phyloP scores from a whole-genome alignment of 2,797 vertebrate species.

The Hipposideros larvatus region DNA sequence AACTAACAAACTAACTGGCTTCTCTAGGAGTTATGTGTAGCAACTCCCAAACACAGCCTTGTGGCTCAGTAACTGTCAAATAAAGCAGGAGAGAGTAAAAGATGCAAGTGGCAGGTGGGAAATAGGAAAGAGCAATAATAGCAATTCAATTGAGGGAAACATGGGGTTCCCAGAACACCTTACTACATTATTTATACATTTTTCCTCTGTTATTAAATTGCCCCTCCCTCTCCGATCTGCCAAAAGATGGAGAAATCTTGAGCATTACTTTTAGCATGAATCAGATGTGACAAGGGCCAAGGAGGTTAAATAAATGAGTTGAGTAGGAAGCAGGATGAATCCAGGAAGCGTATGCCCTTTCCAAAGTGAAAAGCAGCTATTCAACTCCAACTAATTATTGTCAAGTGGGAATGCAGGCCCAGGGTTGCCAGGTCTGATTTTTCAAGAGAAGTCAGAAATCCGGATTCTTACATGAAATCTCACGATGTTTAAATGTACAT shows the following conservation, averaged over 20 bases:
- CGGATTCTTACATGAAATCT: not conserved
- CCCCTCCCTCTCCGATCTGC: not conserved
- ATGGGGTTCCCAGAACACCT: not conserved
- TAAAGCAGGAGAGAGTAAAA: not conserved
- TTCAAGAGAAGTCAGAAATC: not conserved
- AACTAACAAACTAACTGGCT: not conserved
- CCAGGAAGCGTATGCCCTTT: not conserved
- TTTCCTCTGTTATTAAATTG: not conserved
- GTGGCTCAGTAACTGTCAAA: not conserved
- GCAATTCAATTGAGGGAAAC: not conserved
- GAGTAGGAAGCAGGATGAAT: not conserved
- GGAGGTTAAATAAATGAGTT: not conserved
- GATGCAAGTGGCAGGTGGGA: not conserved
- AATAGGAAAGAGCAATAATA: not conserved
- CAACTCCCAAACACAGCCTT: not conserved
- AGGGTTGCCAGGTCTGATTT: not conserved
- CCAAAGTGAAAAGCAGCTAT: not conserved
- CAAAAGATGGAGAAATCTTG: not conserved
- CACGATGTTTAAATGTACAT: not conserved
- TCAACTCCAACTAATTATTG: not conserved
- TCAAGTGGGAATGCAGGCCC: not conserved
- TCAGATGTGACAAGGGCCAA: not conserved
- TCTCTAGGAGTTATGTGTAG: not conserved
- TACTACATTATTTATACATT: not conserved
- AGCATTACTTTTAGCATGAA: not conserved